These are phyloP conservation scores for Zaprionus inermis DNA, from an alignment of 1,140 invertebrate genomes.

Conservation along the genomic window DNA sequence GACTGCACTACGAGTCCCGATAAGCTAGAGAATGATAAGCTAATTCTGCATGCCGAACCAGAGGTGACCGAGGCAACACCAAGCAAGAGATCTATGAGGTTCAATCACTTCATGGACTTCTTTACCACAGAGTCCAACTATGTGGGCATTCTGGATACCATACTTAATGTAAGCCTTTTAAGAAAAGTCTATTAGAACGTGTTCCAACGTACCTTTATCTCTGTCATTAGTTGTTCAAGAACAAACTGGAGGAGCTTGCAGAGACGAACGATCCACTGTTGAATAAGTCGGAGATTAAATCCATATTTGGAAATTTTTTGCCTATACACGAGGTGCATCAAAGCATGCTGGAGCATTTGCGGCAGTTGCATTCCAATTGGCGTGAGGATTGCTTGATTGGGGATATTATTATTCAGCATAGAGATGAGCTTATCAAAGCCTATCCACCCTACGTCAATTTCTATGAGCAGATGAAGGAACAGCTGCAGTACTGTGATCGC, in stretches of 20 bases:
- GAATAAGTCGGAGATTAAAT: conserved; percentile 96
- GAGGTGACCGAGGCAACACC: conserved; percentile 84
- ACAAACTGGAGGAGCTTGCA: conserved; percentile 93
- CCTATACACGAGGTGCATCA: conserved; percentile 97
- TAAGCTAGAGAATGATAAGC: conserved; percentile 84
- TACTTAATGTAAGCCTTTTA: conserved; percentile 89
- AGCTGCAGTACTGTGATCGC: conserved; percentile 94
- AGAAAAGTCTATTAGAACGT: neutral
- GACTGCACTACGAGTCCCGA: conserved; percentile 93
- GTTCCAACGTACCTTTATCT: neutral
- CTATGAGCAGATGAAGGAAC: conserved; percentile 98
- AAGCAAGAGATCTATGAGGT: conserved; percentile 88
- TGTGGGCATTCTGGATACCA: conserved; percentile 96
- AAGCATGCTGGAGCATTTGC: conserved; percentile 89
- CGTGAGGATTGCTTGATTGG: conserved; percentile 94
- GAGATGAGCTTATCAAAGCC: conserved; percentile 92
- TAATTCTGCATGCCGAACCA: conserved; percentile 83
- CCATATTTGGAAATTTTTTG: conserved; percentile 98
- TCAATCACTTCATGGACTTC: conserved; percentile 95
- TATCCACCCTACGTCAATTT: conserved; percentile 99
- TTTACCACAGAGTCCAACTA: conserved; percentile 99
- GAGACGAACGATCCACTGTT: conserved; percentile 91
- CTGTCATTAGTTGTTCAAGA: conserved; percentile 93
- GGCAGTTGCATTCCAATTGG: conserved; percentile 86
- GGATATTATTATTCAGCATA: conserved; percentile 93